phyloP scores from a whole-genome alignment of 64 coral and sea anemone species.

The Pachyseris speciosa region DNA sequence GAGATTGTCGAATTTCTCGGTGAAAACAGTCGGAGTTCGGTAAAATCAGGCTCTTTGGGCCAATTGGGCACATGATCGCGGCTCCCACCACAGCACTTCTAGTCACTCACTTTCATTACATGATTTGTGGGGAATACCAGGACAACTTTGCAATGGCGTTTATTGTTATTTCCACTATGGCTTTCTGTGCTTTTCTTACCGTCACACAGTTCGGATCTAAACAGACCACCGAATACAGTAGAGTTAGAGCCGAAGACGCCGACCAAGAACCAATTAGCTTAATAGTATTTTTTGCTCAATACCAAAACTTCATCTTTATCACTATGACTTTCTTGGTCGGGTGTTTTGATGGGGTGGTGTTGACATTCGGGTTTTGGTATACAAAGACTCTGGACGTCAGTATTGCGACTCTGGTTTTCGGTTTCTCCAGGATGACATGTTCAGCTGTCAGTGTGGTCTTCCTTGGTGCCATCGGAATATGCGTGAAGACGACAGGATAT shows the following conservation, averaged over 20 bases:
- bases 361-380: slow-evolving; percentile 25
- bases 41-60: background rate
- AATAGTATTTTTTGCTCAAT: background rate
- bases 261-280: background rate
- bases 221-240: background rate
- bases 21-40: slow-evolving; percentile 35
- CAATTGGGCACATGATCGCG: slow-evolving; percentile 20
- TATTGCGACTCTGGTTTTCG: background rate
- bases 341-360: slow-evolving; percentile 15
- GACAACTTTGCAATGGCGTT: slow-evolving; percentile 25
- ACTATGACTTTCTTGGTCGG: slow-evolving; percentile 18
- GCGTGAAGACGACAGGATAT: slow-evolving; percentile 17
- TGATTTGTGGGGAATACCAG: slow-evolving; percentile 34
- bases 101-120: background rate
- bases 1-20: slow-evolving; percentile 36
- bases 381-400: slow-evolving; percentile 20
- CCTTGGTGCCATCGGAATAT: background rate
- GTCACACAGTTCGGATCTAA: background rate
- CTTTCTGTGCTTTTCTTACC: background rate
- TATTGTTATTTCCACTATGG: slow-evolving; percentile 8
- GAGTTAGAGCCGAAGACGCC: background rate
- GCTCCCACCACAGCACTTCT: background rate
- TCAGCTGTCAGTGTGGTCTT: slow-evolving; percentile 26
- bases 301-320: slow-evolving; percentile 30
- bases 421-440: slow-evolving; percentile 32